Percentiles rank a stretch among this genome's conserved stretches.
These are phyloP conservation scores for Oceanodroma tethys DNA, from an alignment of 2,113 vertebrate genomes.

Conservation along the genomic window DNA sequence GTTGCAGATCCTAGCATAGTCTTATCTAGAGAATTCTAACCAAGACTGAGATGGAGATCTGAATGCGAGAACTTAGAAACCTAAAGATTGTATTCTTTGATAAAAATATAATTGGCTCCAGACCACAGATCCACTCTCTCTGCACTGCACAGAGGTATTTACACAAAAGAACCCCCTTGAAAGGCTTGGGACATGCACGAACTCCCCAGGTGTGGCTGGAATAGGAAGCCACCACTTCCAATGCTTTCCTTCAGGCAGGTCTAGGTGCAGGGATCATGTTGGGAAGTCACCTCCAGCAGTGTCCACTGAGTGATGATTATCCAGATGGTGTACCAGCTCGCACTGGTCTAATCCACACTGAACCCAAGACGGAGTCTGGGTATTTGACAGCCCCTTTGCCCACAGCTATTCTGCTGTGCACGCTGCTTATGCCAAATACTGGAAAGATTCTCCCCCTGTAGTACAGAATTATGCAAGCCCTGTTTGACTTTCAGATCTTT, in stretches of 20 bases:
- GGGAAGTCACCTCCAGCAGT: background rate
- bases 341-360: background rate
- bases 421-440: background rate
- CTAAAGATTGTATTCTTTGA: background rate
- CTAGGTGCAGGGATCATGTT: background rate
- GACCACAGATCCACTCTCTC: background rate
- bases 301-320: background rate
- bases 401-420: background rate
- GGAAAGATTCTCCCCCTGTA: background rate
- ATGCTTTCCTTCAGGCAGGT: background rate
- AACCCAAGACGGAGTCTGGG: background rate
- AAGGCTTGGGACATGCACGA: background rate
- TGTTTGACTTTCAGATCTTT: background rate
- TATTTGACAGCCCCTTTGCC: background rate
- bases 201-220: background rate
- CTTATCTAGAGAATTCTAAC: background rate
- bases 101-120: background rate
- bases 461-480: background rate
- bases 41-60: background rate
- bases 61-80: background rate
- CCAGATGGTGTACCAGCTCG: background rate
- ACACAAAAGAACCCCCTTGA: background rate
- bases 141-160: background rate
- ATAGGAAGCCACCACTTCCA: background rate
- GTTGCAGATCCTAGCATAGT: background rate